Evolutionary conservation across 2,113 vertebrate genomes (phyloP).

Genomic region (Sciurus niger): DNA sequence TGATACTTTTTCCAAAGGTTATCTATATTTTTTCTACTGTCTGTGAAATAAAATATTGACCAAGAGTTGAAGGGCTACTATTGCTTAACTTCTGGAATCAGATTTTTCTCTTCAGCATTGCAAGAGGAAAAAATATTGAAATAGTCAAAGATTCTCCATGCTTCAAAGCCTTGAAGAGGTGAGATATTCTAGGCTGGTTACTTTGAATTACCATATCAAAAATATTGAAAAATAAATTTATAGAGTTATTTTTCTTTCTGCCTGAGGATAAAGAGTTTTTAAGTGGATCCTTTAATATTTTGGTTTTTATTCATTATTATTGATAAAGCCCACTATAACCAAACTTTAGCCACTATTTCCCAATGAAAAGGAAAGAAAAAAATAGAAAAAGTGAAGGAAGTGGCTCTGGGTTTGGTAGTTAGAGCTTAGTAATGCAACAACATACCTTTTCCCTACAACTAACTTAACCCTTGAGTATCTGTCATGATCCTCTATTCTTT

Average conservation of each 20-base stretch:
- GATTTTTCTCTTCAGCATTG: neutral
- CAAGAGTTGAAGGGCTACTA: neutral
- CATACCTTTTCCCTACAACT: rapidly evolving
- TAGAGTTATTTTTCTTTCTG: neutral
- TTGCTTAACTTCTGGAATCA: neutral
- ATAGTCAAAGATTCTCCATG: constrained; percentile 15
- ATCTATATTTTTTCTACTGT: neutral
- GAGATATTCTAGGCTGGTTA: neutral
- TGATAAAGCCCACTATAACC: neutral
- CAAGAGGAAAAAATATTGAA: constrained; percentile 6
- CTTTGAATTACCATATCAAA: constrained; percentile 33
- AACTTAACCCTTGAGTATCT: neutral
- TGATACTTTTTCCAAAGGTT: neutral
- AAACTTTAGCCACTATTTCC: neutral
- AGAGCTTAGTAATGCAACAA: neutral
- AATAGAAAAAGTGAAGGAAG: neutral
- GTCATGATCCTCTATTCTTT: neutral
- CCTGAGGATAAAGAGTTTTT: neutral
- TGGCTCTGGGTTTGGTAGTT: neutral
- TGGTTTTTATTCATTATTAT: constrained; percentile 15
- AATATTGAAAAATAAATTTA: neutral
- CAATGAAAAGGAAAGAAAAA: neutral
- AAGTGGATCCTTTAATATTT: neutral
- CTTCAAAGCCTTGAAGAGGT: constrained; percentile 14
- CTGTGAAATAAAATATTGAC: neutral